Evolutionary conservation across 1,140 invertebrate genomes (phyloP).

Genomic region (Drosophila kurseongensis): DNA sequence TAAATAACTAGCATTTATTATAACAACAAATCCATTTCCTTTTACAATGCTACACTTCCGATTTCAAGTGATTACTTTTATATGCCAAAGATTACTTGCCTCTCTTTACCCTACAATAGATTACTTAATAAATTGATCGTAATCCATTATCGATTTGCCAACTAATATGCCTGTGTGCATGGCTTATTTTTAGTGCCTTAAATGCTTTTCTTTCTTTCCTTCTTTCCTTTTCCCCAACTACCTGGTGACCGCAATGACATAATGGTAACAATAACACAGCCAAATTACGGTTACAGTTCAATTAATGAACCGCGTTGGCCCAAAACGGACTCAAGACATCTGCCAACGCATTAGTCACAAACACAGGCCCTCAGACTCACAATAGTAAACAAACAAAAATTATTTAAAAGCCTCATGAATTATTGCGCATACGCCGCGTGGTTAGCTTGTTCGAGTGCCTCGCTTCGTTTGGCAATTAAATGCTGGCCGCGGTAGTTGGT

Average conservation of each 20-base stretch:
- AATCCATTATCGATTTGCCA: constrained; percentile 45
- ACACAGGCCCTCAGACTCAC: constrained; percentile 8
- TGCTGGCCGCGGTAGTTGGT: constrained; percentile 51
- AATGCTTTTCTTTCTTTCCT: constrained; percentile 22
- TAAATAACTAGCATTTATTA: background rate
- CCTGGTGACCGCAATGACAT: constrained; percentile 63
- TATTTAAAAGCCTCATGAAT: constrained; percentile 76
- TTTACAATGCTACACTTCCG: constrained; percentile 8
- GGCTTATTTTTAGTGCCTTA: constrained; percentile 24
- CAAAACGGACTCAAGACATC: constrained; percentile 48
- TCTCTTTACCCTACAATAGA: background rate
- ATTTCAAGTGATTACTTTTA: constrained; percentile 8
- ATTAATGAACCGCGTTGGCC: constrained; percentile 70
- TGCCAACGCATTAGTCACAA: constrained; percentile 67
- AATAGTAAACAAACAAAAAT: constrained; percentile 56
- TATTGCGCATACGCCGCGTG: constrained; percentile 77
- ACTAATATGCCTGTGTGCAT: constrained; percentile 36
- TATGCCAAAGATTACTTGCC: constrained; percentile 2
- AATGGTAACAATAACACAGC: constrained; percentile 67
- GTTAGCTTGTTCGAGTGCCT: constrained; percentile 42
- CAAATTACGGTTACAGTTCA: constrained; percentile 65
- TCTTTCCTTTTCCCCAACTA: constrained; percentile 5
- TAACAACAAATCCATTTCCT: constrained; percentile 1
- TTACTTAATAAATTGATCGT: constrained; percentile 44
- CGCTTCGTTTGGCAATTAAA: constrained; percentile 69